Percentiles rank a stretch among this genome's conserved stretches.
Conservation (phyloP, 37 sponge, comb jelly and placozoan species). For the Ianthella basta region DNA sequence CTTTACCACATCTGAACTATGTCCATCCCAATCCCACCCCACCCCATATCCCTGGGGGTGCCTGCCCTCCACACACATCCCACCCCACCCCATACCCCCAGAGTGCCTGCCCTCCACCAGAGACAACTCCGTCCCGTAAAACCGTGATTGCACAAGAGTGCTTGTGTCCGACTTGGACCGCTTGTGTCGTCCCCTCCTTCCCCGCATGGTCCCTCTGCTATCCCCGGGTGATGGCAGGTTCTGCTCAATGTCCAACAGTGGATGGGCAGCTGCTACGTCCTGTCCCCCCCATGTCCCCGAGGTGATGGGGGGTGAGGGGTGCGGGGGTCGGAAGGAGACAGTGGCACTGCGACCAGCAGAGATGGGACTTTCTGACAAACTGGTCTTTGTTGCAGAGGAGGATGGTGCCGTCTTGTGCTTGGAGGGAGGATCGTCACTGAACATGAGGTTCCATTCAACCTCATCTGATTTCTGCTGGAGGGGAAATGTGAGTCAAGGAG, state of each 20-base stretch:
- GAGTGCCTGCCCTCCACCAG: neutral
- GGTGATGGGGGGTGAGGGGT: neutral
- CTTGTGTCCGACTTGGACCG: conserved; percentile 19
- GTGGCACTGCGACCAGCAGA: neutral
- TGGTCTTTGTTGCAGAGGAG: neutral
- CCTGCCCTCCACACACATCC: too few species aligned
- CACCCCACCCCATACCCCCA: neutral
- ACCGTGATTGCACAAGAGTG: neutral
- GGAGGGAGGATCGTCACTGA: conserved; percentile 46
- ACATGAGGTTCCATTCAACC: conserved; percentile 87
- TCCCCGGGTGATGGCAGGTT: conserved; percentile 23
- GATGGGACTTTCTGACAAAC: neutral
- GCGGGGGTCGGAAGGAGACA: neutral
- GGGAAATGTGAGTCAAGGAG: too few species aligned
- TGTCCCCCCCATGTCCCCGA: neutral
- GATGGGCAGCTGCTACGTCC: too few species aligned
- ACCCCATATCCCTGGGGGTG: neutral
- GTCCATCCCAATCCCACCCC: too few species aligned
- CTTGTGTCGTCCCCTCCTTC: neutral
- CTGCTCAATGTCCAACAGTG: conserved; percentile 21
- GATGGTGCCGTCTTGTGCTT: neutral
- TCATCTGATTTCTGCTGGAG: conserved; percentile 40
- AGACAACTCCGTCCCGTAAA: neutral
- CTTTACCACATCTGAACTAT: too few species aligned
- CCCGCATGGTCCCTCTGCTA: neutral